Evolutionary conservation across 2,888 invertebrate genomes (phyloP).

Genomic region (Lasioglossum figueresi): DNA sequence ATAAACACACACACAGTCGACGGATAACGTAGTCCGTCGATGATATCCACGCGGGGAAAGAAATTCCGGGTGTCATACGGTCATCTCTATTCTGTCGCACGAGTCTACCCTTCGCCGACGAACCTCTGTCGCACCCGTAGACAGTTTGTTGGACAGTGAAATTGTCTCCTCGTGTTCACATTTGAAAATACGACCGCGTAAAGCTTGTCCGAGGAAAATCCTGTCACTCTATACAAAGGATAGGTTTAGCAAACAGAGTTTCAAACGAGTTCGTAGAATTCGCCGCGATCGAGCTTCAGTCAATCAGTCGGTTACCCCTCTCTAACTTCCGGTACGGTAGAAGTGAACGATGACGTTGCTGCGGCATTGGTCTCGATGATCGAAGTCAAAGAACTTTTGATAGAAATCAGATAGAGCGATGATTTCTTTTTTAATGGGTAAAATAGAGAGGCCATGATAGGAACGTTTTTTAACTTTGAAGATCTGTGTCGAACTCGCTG

Average conservation of each 20-base stretch:
- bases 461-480: too few species aligned
- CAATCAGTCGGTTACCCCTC: not conserved
- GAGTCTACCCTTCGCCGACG: conserved; percentile 2
- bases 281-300: not conserved
- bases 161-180: not conserved
- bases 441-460: too few species aligned
- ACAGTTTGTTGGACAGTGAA: not conserved
- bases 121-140: not conserved
- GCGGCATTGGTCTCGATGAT: not conserved
- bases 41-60: conserved; percentile 56
- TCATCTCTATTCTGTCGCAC: not conserved
- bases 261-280: not conserved
- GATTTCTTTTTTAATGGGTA: too few species aligned
- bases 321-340: not conserved
- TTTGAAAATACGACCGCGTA: not conserved
- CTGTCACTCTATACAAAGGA: not conserved
- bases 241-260: not conserved
- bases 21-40: conserved; percentile 28
- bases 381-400: too few species aligned
- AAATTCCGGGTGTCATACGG: conserved; percentile 47
- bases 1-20: not conserved
- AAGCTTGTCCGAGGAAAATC: not conserved
- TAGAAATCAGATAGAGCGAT: too few species aligned
- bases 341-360: not conserved
- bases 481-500: too few species aligned